A percentile compares a stretch with the other conserved stretches of the same genome.
phyloP scores from a whole-genome alignment of 2,797 vertebrate genomes.

The Coregonus ussuriensis region DNA sequence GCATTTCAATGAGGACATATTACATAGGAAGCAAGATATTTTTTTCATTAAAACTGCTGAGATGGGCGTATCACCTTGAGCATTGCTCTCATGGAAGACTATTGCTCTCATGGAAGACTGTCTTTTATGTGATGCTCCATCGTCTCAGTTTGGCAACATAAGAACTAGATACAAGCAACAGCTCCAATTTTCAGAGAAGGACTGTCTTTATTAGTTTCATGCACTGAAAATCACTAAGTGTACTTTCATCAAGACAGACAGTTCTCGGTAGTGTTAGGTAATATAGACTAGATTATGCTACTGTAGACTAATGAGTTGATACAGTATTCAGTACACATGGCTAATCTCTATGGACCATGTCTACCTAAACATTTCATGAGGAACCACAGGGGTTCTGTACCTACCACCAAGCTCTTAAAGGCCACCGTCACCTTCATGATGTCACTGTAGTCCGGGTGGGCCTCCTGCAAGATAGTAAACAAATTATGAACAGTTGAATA shows the following conservation, averaged over 20 bases:
- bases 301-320: too few species aligned
- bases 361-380: not conserved
- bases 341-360: too few species aligned
- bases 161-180: not conserved
- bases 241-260: too few species aligned
- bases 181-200: not conserved
- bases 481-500: not conserved
- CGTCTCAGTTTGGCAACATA: not conserved
- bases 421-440: slow-evolving; percentile 84
- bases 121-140: not conserved
- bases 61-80: not conserved
- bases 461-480: slow-evolving; percentile 79
- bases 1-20: too few species aligned
- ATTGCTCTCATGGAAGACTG: not conserved
- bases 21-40: too few species aligned
- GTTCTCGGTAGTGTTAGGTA: too few species aligned
- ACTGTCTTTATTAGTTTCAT: too few species aligned
- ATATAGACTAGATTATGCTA: too few species aligned
- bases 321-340: too few species aligned
- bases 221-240: too few species aligned
- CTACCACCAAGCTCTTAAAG: slow-evolving; percentile 92
- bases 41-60: not conserved
- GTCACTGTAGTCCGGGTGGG: slow-evolving; percentile 91
- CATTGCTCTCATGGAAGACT: too few species aligned
- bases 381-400: slow-evolving; percentile 54